Percentiles rank a stretch among this genome's conserved stretches.
These are phyloP conservation scores for Ataeniobius toweri DNA, from an alignment of 2,797 vertebrate genomes.

Conservation along the genomic window DNA sequence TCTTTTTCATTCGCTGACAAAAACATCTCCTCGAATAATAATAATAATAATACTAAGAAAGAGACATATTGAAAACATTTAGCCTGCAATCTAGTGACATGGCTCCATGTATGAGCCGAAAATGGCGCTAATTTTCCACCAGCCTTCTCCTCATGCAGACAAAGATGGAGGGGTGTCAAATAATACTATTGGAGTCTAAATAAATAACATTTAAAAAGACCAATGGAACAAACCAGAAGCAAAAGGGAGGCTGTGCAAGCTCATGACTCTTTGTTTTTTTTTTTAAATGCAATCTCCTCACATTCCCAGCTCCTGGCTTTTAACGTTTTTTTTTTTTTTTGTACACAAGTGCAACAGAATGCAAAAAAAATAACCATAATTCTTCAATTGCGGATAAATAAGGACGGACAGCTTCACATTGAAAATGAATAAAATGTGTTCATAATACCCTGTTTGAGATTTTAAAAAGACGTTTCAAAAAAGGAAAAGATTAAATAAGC, in stretches of 20 bases:
- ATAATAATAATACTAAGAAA: slow-evolving; percentile 47
- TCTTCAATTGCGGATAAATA: slow-evolving; percentile 91
- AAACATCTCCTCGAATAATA: slow-evolving; percentile 66
- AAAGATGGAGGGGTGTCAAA: slow-evolving; percentile 89
- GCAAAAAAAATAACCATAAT: slow-evolving; percentile 77
- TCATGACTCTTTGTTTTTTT: slow-evolving; percentile 72
- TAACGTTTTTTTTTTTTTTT: slow-evolving; percentile 68
- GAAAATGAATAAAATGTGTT: slow-evolving; percentile 91
- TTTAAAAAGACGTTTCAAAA: slow-evolving; percentile 83
- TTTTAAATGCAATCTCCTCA: slow-evolving; percentile 73
- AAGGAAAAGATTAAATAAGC: slow-evolving; percentile 79
- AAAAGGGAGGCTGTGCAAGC: slow-evolving; percentile 79
- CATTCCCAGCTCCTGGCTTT: slow-evolving; percentile 85
- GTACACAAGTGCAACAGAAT: slow-evolving; percentile 95
- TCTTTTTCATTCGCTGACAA: slow-evolving; percentile 81
- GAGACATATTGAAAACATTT: slow-evolving; percentile 38
- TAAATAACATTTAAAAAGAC: slow-evolving; percentile 95
- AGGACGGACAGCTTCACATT: slow-evolving; percentile 94
- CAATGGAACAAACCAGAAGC: slow-evolving; percentile 86
- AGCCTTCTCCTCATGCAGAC: slow-evolving; percentile 82
- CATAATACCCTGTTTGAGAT: slow-evolving; percentile 99
- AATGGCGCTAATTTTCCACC: slow-evolving; percentile 68
- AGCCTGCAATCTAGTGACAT: slow-evolving; percentile 34
- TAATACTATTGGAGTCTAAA: slow-evolving; percentile 92
- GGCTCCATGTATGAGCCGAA: slow-evolving; percentile 49